Base-by-base conservation (phyloP, 2,113 vertebrate genomes). In the Xenopus borealis region DNA sequence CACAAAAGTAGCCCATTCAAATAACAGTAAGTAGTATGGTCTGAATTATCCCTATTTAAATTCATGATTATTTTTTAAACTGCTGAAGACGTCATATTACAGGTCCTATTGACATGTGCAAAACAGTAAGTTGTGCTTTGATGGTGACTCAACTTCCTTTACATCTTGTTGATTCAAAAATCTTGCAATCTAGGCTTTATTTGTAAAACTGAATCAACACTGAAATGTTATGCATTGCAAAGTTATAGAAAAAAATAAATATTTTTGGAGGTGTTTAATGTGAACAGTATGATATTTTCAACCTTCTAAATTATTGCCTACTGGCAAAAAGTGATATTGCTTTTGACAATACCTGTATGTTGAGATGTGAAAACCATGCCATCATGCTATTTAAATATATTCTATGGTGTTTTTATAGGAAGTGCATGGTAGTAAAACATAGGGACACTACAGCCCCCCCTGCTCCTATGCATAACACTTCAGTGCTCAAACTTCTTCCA, bases 141-240 rank as follows among this genome's bases (percentile, higher is more conserved):
- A 70, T 69, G 70, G 45, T 23, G 67, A 77, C 55, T 77, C 18
- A 27, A 40, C 46, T 57, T 27, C 23, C 23, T 27, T 27, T 27
- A 2, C 23, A 27, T 63, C 50, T 45, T 8, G 1, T 55, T n/a
- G 1, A n/a, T 44, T 12, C 33, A 52, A 57, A 69, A 10, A 18
- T 61, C n/a, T 40, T 63, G 8, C 16, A 69, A 20, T 69, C 9
- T 27, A 23, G 45, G 66, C 65, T 61, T 55, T 66, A 20, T 27
- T 20, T 53, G 30, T 45, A 53, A 40, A 40, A 50, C 57, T 58
- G 17, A 45, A 69, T 27, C 23, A 27, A 27, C 23, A 63, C 53
- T 75, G 74, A 2, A 70, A 77, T 68, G 46, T 19, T 12, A 64
- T 64, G 45, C 66, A 77, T 40, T 66, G 72, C 18, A 23, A 61